phyloP scores from a whole-genome alignment of 2,113 vertebrate genomes.

The Camarhynchus parvulus region DNA sequence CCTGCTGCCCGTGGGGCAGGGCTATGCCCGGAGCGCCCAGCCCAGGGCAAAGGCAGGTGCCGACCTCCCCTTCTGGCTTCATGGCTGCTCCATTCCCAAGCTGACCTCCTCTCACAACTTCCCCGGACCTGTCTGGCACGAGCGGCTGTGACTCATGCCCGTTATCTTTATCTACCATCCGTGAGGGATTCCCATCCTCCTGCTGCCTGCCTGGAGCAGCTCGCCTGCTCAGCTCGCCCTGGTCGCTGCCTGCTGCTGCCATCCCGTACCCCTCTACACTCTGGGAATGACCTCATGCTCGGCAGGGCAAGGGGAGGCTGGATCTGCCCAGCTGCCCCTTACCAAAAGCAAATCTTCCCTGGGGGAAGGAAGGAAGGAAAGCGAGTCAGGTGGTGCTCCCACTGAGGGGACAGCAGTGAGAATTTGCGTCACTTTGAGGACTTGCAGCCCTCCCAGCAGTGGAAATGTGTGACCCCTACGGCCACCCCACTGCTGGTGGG shows the following conservation, averaged over 20 bases:
- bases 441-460: neutral
- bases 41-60: accelerated
- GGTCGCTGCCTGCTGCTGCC: accelerated
- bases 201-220: neutral
- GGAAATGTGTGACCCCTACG: neutral
- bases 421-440: neutral
- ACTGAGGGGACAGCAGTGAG: neutral
- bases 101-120: neutral
- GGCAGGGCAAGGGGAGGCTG: neutral
- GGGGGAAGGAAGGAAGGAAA: neutral
- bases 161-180: neutral
- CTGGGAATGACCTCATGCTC: neutral
- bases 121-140: accelerated
- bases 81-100: accelerated
- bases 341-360: neutral
- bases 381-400: accelerated
- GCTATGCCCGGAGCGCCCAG: accelerated
- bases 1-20: neutral
- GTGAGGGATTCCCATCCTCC: neutral
- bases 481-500: neutral
- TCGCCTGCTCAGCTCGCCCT: accelerated
- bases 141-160: neutral
- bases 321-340: neutral
- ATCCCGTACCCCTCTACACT: accelerated
- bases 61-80: accelerated